Evolutionary conservation across 1,140 invertebrate species (phyloP).

Genomic region (Sarcophaga peregrina): DNA sequence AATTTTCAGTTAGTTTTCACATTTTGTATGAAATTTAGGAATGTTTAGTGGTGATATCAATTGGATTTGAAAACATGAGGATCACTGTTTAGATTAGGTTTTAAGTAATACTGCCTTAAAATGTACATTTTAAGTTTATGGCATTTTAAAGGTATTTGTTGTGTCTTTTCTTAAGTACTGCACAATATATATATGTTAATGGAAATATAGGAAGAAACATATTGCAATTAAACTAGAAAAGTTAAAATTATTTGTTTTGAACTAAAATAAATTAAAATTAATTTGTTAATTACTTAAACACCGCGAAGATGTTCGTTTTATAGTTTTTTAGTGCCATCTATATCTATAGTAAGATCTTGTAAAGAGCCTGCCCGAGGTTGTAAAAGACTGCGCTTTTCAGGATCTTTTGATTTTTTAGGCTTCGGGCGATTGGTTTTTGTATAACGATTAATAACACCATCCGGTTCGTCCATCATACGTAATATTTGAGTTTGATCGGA

Average conservation of each 20-base stretch:
- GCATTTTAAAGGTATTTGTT: conserved; percentile 4
- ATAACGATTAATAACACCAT: conserved; percentile 85
- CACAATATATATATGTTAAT: background rate
- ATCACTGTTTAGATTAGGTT: conserved; percentile 19
- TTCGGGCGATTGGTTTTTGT: conserved; percentile 69
- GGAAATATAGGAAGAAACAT: background rate
- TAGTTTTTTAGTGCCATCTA: conserved; percentile 63
- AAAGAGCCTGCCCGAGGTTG: conserved; percentile 62
- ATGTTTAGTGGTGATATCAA: conserved; percentile 12
- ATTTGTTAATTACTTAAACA: background rate
- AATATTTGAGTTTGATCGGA: conserved; percentile 91
- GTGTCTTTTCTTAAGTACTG: conserved; percentile 29
- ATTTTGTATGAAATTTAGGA: conserved; percentile 22
- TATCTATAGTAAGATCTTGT: conserved; percentile 68
- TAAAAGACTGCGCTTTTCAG: conserved; percentile 69
- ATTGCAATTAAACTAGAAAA: background rate
- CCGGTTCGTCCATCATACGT: conserved; percentile 95
- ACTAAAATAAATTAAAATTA: conserved; percentile 34
- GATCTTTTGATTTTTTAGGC: conserved; percentile 70
- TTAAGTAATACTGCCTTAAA: conserved; percentile 48
- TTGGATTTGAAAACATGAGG: conserved; percentile 28
- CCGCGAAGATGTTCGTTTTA: conserved; percentile 37
- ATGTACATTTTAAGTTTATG: background rate
- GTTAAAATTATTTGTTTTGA: background rate
- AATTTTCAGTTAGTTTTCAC: conserved; percentile 16